Conservation (phyloP, 2,888 invertebrate genomes). For the Drosophila anceps region DNA sequence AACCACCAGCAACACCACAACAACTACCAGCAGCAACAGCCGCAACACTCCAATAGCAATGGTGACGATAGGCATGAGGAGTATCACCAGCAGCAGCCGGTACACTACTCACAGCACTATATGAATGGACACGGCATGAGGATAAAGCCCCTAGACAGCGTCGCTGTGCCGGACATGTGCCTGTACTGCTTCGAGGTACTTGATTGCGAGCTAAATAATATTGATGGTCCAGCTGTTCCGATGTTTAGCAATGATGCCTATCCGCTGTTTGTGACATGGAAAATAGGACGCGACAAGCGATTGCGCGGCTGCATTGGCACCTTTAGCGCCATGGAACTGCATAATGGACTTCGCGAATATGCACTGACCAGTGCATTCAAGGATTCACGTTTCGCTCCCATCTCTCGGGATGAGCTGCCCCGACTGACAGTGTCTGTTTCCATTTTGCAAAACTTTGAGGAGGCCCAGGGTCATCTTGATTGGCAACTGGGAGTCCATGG, state of each 20-base stretch:
- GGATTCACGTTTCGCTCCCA: conserved; percentile 98
- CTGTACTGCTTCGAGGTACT: conserved; percentile 99
- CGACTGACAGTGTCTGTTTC: conserved; percentile 98
- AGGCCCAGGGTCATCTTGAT: conserved; percentile 96
- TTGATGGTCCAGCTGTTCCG: conserved; percentile 96
- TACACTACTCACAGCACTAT: conserved; percentile 72
- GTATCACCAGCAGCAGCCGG: conserved; percentile 67
- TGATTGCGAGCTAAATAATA: conserved; percentile 96
- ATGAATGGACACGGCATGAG: conserved; percentile 85
- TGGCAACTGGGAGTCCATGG: conserved; percentile 99
- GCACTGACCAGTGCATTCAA: conserved; percentile 99
- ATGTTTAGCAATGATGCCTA: conserved; percentile 97
- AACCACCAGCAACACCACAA: conserved; percentile 64
- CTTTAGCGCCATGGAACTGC: conserved; percentile 98
- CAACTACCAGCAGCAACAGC: conserved; percentile 66
- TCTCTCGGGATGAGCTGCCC: conserved; percentile 96
- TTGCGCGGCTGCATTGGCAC: conserved; percentile 99
- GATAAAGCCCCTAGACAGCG: conserved; percentile 83
- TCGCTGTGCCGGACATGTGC: conserved; percentile 98
- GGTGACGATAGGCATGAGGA: conserved; percentile 58
- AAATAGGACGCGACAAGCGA: conserved; percentile 97
- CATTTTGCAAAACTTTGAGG: conserved; percentile 96
- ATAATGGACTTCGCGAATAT: conserved; percentile 97
- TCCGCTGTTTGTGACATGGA: conserved; percentile 99
- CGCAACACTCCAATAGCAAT: conserved; percentile 63